Percentiles rank a stretch among this genome's conserved stretches.
Conservation (phyloP, 2,113 vertebrate genomes). For the Pseudonaja textilis region DNA sequence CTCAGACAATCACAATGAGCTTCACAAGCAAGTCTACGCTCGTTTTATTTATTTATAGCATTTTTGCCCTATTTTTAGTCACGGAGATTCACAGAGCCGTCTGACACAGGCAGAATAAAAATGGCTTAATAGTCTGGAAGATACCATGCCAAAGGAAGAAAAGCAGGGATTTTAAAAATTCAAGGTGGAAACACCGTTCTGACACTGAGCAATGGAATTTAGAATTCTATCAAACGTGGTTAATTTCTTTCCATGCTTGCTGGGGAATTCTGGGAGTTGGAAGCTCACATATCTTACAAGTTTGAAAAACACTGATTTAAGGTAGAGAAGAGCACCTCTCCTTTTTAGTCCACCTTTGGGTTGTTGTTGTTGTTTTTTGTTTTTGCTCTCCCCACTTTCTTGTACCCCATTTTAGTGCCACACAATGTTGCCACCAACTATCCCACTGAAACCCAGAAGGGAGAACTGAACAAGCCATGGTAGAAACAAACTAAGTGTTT, state of each 20-base stretch:
- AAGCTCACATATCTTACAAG: not conserved
- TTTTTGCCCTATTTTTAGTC: not conserved
- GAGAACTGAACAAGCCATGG: not conserved
- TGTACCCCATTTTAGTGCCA: constrained; percentile 5
- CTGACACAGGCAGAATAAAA: not conserved
- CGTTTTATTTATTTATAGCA: not conserved
- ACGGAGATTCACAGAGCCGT: not conserved
- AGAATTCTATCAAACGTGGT: not conserved
- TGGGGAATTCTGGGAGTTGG: not conserved
- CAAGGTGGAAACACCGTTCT: not conserved
- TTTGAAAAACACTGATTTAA: not conserved
- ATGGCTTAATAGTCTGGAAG: not conserved
- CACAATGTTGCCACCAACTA: constrained; percentile 52
- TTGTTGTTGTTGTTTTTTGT: not conserved
- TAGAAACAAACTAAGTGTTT: constrained; percentile 34
- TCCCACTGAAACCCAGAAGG: constrained; percentile 77
- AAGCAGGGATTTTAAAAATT: not conserved
- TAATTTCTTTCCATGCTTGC: not conserved
- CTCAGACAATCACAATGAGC: not conserved
- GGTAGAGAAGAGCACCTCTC: not conserved
- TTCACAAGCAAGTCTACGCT: not conserved
- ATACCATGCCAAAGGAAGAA: not conserved
- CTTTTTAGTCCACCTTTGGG: not conserved
- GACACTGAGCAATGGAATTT: not conserved
- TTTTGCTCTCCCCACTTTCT: not conserved